These are phyloP conservation scores for Chloroceryle inda DNA, from an alignment of 2,797 vertebrate genomes.

Conservation along the genomic window DNA sequence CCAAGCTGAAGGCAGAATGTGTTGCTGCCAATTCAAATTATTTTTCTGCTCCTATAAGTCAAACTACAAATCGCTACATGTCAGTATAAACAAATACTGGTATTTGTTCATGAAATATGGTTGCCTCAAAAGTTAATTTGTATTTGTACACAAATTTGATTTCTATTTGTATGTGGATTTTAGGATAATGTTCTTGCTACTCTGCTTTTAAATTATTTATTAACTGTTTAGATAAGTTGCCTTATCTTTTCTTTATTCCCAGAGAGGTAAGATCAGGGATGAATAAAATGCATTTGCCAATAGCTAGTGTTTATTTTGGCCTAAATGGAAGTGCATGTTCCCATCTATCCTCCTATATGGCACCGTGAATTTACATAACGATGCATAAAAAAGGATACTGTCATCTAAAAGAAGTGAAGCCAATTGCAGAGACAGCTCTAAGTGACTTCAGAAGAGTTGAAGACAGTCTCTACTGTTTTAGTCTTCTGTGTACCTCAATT, in stretches of 20 bases:
- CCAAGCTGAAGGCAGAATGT: not conserved
- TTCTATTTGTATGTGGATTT: slow-evolving; percentile 38
- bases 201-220: slow-evolving; percentile 50
- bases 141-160: slow-evolving; percentile 2
- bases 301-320: slow-evolving; percentile 8
- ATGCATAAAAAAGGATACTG: not conserved
- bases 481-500: not conserved
- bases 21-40: not conserved
- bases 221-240: slow-evolving; percentile 14
- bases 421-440: not conserved
- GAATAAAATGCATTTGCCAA: not conserved
- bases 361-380: not conserved
- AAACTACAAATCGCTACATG: not conserved
- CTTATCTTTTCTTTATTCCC: not conserved
- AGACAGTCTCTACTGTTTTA: not conserved
- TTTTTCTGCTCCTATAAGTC: not conserved
- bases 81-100: not conserved
- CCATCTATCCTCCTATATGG: not conserved
- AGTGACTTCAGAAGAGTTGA: not conserved
- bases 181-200: slow-evolving; percentile 12
- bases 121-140: slow-evolving; percentile 33
- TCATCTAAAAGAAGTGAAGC: not conserved
- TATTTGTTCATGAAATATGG: slow-evolving; percentile 34
- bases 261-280: not conserved
- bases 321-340: not conserved